Conservation (phyloP, 2,888 invertebrate species). For the Chrysomela aeneicollis region DNA sequence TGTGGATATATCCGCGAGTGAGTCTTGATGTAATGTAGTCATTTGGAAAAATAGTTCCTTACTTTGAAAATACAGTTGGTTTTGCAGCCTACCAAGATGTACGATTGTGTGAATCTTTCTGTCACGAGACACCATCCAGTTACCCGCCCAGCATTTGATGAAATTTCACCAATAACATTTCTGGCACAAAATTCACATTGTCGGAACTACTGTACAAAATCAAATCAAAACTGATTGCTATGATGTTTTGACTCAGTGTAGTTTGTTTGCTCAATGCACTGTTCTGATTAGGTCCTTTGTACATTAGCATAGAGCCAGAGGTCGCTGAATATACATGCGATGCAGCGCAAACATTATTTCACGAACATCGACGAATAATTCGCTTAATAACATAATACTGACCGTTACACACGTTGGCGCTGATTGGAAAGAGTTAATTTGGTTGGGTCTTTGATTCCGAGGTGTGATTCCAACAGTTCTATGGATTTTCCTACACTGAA, state of each 20-base stretch:
- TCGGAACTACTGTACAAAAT: constrained; percentile 48
- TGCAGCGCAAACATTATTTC: constrained; percentile 51
- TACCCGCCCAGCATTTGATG: too few species aligned
- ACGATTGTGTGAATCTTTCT: too few species aligned
- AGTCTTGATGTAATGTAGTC: too few species aligned
- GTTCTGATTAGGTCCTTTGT: constrained; percentile 57
- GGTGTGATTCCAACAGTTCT: background rate
- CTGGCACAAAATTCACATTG: too few species aligned
- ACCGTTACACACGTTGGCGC: constrained; percentile 23
- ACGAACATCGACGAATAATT: constrained; percentile 51
- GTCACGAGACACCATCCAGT: too few species aligned
- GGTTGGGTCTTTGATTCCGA: background rate
- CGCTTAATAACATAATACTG: constrained; percentile 47
- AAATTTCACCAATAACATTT: too few species aligned
- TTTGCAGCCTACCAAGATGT: too few species aligned
- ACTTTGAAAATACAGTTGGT: too few species aligned
- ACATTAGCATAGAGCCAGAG: constrained; percentile 53
- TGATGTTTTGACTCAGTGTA: constrained; percentile 61
- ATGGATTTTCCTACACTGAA: too few species aligned
- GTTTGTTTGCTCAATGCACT: constrained; percentile 55
- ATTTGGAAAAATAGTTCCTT: too few species aligned
- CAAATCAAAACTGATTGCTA: constrained; percentile 62
- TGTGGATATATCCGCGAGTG: too few species aligned
- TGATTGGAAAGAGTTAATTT: background rate
- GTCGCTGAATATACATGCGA: constrained; percentile 52